These are phyloP conservation scores for Pterocles gutturalis DNA, from an alignment of 2,113 vertebrate species.

Conservation along the genomic window DNA sequence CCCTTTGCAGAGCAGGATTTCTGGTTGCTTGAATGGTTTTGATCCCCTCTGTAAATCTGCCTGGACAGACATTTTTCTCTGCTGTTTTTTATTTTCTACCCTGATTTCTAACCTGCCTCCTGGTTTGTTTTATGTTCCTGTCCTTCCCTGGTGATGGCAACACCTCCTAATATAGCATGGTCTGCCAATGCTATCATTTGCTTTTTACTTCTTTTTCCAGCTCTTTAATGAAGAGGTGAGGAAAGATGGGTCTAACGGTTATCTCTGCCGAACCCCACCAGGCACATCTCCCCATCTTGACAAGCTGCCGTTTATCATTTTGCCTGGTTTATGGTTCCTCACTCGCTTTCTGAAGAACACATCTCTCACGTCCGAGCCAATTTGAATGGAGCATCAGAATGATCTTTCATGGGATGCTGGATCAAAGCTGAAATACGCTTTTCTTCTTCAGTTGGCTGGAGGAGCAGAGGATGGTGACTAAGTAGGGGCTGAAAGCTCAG, in stretches of 20 bases:
- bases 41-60: slow-evolving; percentile 27
- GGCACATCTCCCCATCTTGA: slow-evolving; percentile 8
- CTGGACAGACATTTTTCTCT: background rate
- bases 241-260: background rate
- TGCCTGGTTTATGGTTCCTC: slow-evolving; percentile 21
- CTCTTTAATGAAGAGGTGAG: slow-evolving; percentile 38
- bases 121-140: slow-evolving; percentile 47
- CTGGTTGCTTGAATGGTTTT: background rate
- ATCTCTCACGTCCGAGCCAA: background rate
- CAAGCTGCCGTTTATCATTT: background rate
- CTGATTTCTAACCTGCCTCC: slow-evolving; percentile 31
- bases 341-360: background rate
- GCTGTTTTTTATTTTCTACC: background rate
- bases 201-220: slow-evolving; percentile 31
- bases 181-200: slow-evolving; percentile 31
- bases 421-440: background rate
- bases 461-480: background rate
- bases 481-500: background rate
- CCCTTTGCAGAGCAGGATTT: background rate
- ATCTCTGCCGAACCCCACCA: background rate
- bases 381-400: background rate
- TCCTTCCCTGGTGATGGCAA: slow-evolving; percentile 45
- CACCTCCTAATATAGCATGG: background rate
- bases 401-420: background rate
- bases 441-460: background rate